Evolutionary conservation across 2,888 invertebrate species (phyloP), one percentile per base, ranked within the genome.

Genomic region (Hydropsyche betteni): DNA sequence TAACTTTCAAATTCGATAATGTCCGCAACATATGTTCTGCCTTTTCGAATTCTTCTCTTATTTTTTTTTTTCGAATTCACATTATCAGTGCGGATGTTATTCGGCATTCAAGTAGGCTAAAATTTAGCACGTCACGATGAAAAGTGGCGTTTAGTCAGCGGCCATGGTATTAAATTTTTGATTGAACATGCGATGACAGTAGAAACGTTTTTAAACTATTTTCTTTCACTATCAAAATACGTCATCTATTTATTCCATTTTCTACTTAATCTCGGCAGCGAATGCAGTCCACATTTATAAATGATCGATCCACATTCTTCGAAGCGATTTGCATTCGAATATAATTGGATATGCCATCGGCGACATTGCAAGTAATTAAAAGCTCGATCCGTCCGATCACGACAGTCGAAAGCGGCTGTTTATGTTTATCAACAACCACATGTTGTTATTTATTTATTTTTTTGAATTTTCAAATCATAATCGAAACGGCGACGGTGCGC

Each of bases 1-100:
- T 64, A 36, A 64, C 64, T 36, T 64, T 61, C 34, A 34, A 64
- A 64, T 64, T 64, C 36, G 64, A 64, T 64, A 64, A 64, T 64
- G 34, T 8, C 10, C 8, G 64, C 64, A 34, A 4, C 64, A 64
- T 64, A n/a, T 64, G 64, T 36, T 64, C n/a, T 64, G 58, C 58
- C n/a, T 51, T 51, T 51, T 8, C n/a, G 34, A 34, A 64, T 64
- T 61, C 16, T 61, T 61, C 10, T 5, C 14, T 55, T 55, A 55
- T 55, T 61, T 64, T 64, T 36, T 53, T 53, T 55, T 64, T 64
- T 64, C 34, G 6, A 24, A 34, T 64, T 64, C 36, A 33, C 36
- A 7, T 6, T 8, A 24, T 24, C 61, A 24, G 36, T 36, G 14
- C 53, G 14, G 51, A 51, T 51, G 33, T 10, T 33, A 16, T 61